phyloP scores from a whole-genome alignment of 2,888 invertebrate species.

The Amphimallon solstitiale region DNA sequence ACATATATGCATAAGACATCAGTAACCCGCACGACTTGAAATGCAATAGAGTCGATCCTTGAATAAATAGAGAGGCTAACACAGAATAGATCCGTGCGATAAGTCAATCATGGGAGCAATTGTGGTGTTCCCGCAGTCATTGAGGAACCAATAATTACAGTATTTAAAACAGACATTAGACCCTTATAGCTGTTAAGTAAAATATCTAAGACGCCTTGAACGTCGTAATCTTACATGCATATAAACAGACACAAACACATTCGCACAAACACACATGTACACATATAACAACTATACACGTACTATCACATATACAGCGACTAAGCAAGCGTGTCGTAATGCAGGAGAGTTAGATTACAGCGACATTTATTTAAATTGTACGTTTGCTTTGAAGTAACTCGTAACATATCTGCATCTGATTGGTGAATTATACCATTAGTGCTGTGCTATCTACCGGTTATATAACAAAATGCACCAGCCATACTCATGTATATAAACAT shows the following conservation, averaged over 20 bases:
- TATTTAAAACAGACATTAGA: slow-evolving; percentile 40
- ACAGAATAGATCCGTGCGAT: slow-evolving; percentile 34
- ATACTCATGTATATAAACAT: slow-evolving; percentile 36
- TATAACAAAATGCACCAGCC: slow-evolving; percentile 42
- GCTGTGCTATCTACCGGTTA: slow-evolving; percentile 43
- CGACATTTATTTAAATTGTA: slow-evolving; percentile 50
- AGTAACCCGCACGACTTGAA: slow-evolving; percentile 23
- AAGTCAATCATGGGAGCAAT: slow-evolving; percentile 39
- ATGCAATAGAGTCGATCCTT: slow-evolving; percentile 23
- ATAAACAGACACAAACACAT: slow-evolving; percentile 22
- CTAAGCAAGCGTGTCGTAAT: slow-evolving; percentile 47
- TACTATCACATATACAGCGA: slow-evolving; percentile 20
- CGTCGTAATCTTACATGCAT: slow-evolving; percentile 30
- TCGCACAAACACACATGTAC: slow-evolving; percentile 7
- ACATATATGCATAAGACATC: slow-evolving; percentile 15
- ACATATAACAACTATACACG: slow-evolving; percentile 6
- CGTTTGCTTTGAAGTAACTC: slow-evolving; percentile 51
- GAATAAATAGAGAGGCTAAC: slow-evolving; percentile 32
- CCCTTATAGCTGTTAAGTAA: slow-evolving; percentile 35
- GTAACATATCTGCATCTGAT: slow-evolving; percentile 52
- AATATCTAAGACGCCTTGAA: slow-evolving; percentile 30
- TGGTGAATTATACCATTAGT: slow-evolving; percentile 52
- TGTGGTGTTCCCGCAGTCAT: slow-evolving; percentile 37
- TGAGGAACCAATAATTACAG: slow-evolving; percentile 36
- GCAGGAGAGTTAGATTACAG: slow-evolving; percentile 46